Conservation (phyloP, 1,140 invertebrate genomes). For the Zophobas morio region DNA sequence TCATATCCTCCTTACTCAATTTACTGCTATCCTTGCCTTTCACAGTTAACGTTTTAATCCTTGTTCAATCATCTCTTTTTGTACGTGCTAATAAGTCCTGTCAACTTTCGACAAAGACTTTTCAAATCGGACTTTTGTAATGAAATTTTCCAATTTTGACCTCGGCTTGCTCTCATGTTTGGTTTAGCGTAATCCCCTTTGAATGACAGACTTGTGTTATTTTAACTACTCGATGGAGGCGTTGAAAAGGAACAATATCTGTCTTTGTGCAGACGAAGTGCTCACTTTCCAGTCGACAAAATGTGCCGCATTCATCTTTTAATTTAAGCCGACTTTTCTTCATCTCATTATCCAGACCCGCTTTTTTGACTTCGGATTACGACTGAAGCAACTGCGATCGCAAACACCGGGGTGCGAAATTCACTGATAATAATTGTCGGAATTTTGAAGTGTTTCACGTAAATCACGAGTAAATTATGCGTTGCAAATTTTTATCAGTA, state of each 20-base stretch:
- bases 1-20: not conserved
- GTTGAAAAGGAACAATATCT: slow-evolving; percentile 37
- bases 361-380: not conserved
- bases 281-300: slow-evolving; percentile 21
- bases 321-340: slow-evolving; percentile 25
- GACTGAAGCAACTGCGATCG: not conserved
- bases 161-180: slow-evolving; percentile 24
- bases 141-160: slow-evolving; percentile 39
- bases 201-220: slow-evolving; percentile 42
- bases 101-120: slow-evolving; percentile 16
- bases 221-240: slow-evolving; percentile 37
- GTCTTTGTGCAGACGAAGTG: slow-evolving; percentile 36
- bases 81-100: slow-evolving; percentile 32
- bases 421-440: too few species aligned
- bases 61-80: slow-evolving; percentile 19
- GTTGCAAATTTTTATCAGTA: too few species aligned
- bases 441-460: too few species aligned
- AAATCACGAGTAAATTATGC: too few species aligned
- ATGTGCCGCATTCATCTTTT: not conserved
- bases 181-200: slow-evolving; percentile 39
- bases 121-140: slow-evolving; percentile 23
- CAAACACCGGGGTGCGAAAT: too few species aligned
- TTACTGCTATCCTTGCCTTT: not conserved
- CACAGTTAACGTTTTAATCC: not conserved
- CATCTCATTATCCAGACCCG: slow-evolving; percentile 2